phyloP scores from a whole-genome alignment of 2,797 vertebrate genomes.

The Acanthiza pusilla region DNA sequence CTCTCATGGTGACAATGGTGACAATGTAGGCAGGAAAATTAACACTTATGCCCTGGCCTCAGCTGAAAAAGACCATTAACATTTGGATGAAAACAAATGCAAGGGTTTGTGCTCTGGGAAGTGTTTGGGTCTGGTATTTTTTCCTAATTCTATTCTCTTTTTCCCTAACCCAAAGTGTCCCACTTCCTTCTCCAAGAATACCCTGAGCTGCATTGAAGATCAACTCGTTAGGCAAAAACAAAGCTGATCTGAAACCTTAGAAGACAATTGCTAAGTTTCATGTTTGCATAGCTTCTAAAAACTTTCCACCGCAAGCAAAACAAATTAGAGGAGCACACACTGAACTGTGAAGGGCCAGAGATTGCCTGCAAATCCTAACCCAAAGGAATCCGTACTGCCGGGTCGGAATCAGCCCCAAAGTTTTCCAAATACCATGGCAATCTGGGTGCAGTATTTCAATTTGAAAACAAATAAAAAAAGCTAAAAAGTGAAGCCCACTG shows the following conservation, averaged over 20 bases:
- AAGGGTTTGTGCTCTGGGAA: conserved; percentile 50
- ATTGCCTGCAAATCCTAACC: not conserved
- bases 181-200: conserved; percentile 10
- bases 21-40: conserved; percentile 42
- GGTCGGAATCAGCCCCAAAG: not conserved
- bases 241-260: conserved; percentile 1
- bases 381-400: not conserved
- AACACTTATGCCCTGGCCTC: conserved; percentile 51
- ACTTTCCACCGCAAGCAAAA: not conserved
- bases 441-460: not conserved
- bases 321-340: not conserved
- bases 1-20: conserved; percentile 46
- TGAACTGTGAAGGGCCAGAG: not conserved
- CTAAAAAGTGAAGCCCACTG: not conserved
- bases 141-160: not conserved
- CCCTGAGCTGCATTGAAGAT: not conserved
- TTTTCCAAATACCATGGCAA: not conserved
- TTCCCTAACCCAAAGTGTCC: conserved; percentile 22
- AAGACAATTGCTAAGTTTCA: not conserved
- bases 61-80: conserved; percentile 60
- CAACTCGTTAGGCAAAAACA: not conserved
- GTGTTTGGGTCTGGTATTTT: not conserved
- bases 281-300: not conserved
- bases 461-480: not conserved
- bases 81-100: conserved; percentile 33